Base-by-base conservation (phyloP, 2,888 invertebrate species). In the Dioctria linearis region DNA sequence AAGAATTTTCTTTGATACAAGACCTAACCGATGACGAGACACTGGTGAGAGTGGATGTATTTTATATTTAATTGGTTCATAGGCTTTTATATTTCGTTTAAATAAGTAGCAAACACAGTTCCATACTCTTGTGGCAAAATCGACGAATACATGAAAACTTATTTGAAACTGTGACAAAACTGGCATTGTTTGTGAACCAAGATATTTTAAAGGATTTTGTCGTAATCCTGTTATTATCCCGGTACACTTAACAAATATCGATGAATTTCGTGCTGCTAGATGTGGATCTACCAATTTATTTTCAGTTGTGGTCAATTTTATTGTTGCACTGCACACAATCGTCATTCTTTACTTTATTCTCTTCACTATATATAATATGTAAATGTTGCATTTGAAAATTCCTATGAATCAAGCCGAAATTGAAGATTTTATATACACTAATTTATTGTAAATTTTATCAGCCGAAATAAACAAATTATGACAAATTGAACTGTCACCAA, bases 151-250 rank as follows among this genome's bases (percentile, higher is more conserved):
- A 91, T 95, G 94, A 91, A 96, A 94, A 92, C 96, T 96, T 95
- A 96, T 96, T 93, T 95, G 95, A 93, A 96, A 92, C 93, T 95
- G 95, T 91, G 96, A 96, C 93, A 95, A 94, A 96, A 96, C 96
- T 91, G 91, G 91, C 83, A 83, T 83, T 75, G 73, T 81, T n/a
- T n/a, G 57, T 13, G 25, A 13, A 13, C 57, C 57, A 4, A 57
- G 11, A 5, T 13, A 11, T 6, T 5, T 57, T 4, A 57, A 57
- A 57, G 57, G 57, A 57, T 57, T 57, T 57, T 11, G 1, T 25
- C 25, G n/a, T 11, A 57, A 57, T 57, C 57, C 57, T 57, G 4
- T 13, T 8, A 11, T 57, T n/a, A 57, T 57, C 11, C 2, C 25
- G 25, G n/a, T 57, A 6, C 25, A 13, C 25, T 57, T 57, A 13